These are phyloP conservation scores for Apocheima hispidaria DNA, from an alignment of 2,888 invertebrate genomes.

Conservation along the genomic window DNA sequence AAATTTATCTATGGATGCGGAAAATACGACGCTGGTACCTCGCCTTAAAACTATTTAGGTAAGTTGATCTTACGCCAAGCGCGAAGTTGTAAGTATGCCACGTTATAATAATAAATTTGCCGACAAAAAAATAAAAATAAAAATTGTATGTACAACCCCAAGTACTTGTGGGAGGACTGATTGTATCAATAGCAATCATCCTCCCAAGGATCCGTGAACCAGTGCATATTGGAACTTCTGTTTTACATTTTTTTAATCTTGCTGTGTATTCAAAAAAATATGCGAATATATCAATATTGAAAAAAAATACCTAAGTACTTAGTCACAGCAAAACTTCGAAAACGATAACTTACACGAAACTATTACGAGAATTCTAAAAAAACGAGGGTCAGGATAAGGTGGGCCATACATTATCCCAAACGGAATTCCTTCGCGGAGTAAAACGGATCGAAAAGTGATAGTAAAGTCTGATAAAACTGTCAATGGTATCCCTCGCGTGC, in stretches of 20 bases:
- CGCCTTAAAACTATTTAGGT: too few species aligned
- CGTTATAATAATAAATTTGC: not conserved
- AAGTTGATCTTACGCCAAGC: not conserved
- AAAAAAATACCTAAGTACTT: not conserved
- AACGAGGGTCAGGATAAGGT: conserved; percentile 41
- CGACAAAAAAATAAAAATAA: not conserved
- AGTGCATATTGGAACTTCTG: too few species aligned
- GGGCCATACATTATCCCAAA: conserved; percentile 46
- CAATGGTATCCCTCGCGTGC: conserved; percentile 55
- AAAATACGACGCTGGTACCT: too few species aligned
- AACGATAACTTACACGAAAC: conserved; percentile 31
- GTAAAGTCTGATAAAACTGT: conserved; percentile 60
- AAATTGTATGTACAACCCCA: not conserved
- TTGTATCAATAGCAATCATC: too few species aligned
- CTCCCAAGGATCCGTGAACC: too few species aligned
- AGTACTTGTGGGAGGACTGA: too few species aligned
- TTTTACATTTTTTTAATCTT: too few species aligned
- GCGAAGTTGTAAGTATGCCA: too few species aligned
- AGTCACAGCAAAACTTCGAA: conserved; percentile 13
- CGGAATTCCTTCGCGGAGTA: conserved; percentile 48
- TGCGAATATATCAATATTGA: too few species aligned
- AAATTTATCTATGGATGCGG: too few species aligned
- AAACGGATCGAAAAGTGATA: conserved; percentile 55
- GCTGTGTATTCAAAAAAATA: too few species aligned
- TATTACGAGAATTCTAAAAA: conserved; percentile 41